phyloP scores from a whole-genome alignment of 1,140 invertebrate species.

The Scaptomyza graminum region DNA sequence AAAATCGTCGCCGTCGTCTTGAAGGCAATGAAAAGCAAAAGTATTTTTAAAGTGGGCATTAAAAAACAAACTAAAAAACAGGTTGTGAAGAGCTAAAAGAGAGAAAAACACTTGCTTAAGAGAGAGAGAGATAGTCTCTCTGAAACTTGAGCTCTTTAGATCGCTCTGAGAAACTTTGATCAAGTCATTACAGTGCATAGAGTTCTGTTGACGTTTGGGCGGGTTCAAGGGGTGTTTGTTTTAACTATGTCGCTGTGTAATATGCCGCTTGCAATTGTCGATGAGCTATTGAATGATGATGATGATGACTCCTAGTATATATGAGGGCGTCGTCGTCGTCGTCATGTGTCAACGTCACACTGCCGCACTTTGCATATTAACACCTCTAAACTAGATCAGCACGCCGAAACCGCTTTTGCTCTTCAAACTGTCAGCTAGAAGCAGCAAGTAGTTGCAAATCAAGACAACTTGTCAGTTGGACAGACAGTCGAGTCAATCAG shows the following conservation, averaged over 20 bases:
- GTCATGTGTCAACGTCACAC: conserved; percentile 59
- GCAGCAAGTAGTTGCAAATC: neutral
- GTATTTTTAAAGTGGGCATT: conserved; percentile 81
- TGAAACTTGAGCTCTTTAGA: no score
- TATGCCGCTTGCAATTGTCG: conserved; percentile 63
- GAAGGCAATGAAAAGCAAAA: conserved; percentile 81
- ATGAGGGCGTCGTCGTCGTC: conserved; percentile 47
- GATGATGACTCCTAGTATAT: conserved; percentile 27
- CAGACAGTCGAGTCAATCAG: conserved; percentile 7
- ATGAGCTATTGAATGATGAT: conserved; percentile 53
- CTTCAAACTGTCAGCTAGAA: no score
- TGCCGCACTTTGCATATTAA: conserved; percentile 65
- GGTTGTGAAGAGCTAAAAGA: conserved; percentile 72
- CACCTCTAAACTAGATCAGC: conserved; percentile 66
- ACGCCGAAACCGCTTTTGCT: neutral
- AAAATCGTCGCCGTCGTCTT: conserved; percentile 57
- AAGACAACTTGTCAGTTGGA: conserved; percentile 15
- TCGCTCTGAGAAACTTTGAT: conserved; percentile 25
- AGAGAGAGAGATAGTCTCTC: conserved; percentile 15
- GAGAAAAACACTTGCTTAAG: conserved; percentile 65
- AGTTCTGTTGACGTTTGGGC: neutral
- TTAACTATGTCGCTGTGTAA: conserved; percentile 41
- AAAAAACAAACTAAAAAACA: conserved; percentile 50
- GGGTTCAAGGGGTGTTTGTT: neutral
- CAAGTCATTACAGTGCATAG: conserved; percentile 16